Evolutionary conservation across 2,797 vertebrate genomes (phyloP), one percentile per base, ranked within the genome.

Genomic region (Enteromius radiatus): DNA sequence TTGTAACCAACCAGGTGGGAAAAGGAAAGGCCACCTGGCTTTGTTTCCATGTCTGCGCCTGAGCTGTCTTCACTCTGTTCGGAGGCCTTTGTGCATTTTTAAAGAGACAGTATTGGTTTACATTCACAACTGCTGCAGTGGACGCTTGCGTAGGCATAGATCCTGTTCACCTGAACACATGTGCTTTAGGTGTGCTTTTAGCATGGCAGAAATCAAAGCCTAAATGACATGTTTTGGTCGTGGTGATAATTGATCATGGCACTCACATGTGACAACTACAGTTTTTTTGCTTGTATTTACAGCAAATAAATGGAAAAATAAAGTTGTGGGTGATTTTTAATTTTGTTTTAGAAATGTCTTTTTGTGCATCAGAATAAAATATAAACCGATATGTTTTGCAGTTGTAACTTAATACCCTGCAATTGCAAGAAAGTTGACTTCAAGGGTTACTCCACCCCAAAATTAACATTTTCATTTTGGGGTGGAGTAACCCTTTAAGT

Each of bases 231-330:
- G 64, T 76, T 67, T 90, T 43, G 41, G 90, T 92, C 86, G 87
- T 86, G 88, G 91, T 87, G 91, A 87, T 75, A 78, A 56, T 68
- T 68, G 54, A 78, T 36, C 63, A 78, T 64, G 54, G 64, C 85
- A 78, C 15, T 78, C 56, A 41, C 80, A 90, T 78, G 56, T 76
- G 78, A 82, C 77, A 83, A 86, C 17, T 19, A 61, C 74, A 59
- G 19, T 74, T 91, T 92, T 90, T 93, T 93, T 90, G 87, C 93
- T 88, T 92, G 92, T 87, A 91, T 94, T 95, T 94, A 86, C 93
- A 95, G 94, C 93, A 94, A 95, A 95, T 90, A 92, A 90, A 63
- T 89, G 88, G 92, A 89, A 85, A 43, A 88, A 79, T 49, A 49
- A 21, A 45, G 61, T 9, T 15, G 84, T 70, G 23, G 83, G 76